Evolutionary conservation across 2,113 vertebrate species (phyloP), one percentile per base, ranked within the genome.

Genomic region (Perca flavescens): DNA sequence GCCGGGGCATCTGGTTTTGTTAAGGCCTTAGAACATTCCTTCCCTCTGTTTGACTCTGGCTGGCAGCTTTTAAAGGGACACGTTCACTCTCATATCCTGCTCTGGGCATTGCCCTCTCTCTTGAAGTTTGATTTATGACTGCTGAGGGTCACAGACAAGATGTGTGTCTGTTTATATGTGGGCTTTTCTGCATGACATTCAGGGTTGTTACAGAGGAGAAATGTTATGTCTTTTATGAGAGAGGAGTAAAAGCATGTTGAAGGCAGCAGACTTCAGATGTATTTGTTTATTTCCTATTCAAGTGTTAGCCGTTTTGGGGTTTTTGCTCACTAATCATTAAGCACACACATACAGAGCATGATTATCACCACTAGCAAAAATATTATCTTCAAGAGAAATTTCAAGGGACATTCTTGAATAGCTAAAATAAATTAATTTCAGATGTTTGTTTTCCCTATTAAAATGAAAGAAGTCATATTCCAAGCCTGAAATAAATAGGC

Each of bases 1-100:
- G 88, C 80, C 43, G 36, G 70, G 84, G 92, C 94, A 95, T 95
- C 95, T 95, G 95, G 93, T 94, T 95, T 92, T 93, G 91, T 92
- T 94, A 93, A 94, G 89, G 79, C 80, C 70, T 70, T 50, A 85
- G 91, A 94, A 94, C 93, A 94, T 95, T 95, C 91, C 91, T 93
- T 94, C 87, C 91, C 91, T 92, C 82, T 84, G 93, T 94, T 93
- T 74, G 50, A 89, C 83, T 90, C 91, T 65, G 91, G 88, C 92
- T 92, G 90, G 90, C 89, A 93, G 90, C 84, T 91, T 93, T 93
- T 89, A 92, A 92, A 92, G 89, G 71, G 89, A 92, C 88, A 86
- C 57, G 67, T 88, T 92, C 22, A 69, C 86, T 83, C 90, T 94
- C 88, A 94, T 94, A 94, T 95, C 94, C 94, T 94, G 94, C 92